Evolutionary conservation across 2,888 invertebrate species (phyloP).

Genomic region (Toxonevra muliebris): DNA sequence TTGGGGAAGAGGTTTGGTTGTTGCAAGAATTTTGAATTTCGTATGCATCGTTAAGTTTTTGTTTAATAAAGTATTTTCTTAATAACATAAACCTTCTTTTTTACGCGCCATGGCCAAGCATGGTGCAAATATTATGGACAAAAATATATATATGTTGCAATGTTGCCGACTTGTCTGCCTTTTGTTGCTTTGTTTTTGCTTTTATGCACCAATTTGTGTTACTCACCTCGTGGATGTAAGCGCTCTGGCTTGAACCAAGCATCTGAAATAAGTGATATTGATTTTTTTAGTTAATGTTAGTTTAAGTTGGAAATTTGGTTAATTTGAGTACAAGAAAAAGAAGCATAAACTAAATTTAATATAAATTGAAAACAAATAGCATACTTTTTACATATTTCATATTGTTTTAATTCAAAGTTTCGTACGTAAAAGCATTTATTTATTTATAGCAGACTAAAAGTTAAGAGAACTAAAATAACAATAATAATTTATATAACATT

Average conservation of each 20-base stretch:
- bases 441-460: slow-evolving; percentile 22
- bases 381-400: background rate
- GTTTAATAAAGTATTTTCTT: no score
- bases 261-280: slow-evolving; percentile 73
- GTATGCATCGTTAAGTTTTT: no score
- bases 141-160: no score
- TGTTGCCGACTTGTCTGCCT: no score
- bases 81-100: no score
- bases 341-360: slow-evolving; percentile 19
- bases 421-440: background rate
- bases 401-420: background rate
- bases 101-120: no score
- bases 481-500: no score
- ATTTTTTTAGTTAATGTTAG: slow-evolving; percentile 55
- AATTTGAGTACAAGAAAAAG: slow-evolving; percentile 38
- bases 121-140: no score
- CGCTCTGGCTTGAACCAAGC: slow-evolving; percentile 93
- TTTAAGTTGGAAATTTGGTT: slow-evolving; percentile 11
- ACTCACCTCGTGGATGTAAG: slow-evolving; percentile 91
- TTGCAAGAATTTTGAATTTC: no score
- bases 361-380: slow-evolving; percentile 14
- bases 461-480: slow-evolving; percentile 17
- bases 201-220: background rate
- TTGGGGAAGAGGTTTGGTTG: no score
- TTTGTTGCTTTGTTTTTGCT: background rate